phyloP scores from a whole-genome alignment of 2,113 vertebrate species.

The Anser brachyrhynchus region DNA sequence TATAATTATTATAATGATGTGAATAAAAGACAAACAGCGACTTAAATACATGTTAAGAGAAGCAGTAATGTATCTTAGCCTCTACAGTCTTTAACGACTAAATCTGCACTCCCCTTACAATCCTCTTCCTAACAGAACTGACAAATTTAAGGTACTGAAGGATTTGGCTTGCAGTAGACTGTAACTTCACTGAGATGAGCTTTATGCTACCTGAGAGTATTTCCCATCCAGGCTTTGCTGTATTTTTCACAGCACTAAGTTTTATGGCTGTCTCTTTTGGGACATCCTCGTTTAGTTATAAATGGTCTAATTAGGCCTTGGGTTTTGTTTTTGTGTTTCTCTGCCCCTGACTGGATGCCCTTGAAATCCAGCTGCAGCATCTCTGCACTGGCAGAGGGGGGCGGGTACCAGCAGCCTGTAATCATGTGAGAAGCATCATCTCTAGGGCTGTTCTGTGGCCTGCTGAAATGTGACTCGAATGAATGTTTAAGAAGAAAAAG shows the following conservation, averaged over 20 bases:
- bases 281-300: background rate
- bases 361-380: background rate
- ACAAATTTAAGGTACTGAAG: background rate
- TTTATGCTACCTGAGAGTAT: rapidly evolving
- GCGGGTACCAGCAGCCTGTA: background rate
- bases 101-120: background rate
- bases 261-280: background rate
- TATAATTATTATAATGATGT: background rate
- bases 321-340: rapidly evolving
- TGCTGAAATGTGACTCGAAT: background rate
- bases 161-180: background rate
- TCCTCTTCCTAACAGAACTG: rapidly evolving
- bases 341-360: background rate
- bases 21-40: background rate
- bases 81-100: background rate
- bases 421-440: rapidly evolving
- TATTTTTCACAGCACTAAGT: background rate
- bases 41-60: background rate
- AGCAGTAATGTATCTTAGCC: background rate
- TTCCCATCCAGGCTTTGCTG: background rate
- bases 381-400: background rate
- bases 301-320: background rate
- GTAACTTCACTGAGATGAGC: background rate
- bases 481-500: background rate
- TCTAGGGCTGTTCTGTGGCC: background rate